Percentiles rank a stretch among this genome's conserved stretches.
Conservation (phyloP, 2,113 vertebrate genomes). For the Etheostoma cragini region DNA sequence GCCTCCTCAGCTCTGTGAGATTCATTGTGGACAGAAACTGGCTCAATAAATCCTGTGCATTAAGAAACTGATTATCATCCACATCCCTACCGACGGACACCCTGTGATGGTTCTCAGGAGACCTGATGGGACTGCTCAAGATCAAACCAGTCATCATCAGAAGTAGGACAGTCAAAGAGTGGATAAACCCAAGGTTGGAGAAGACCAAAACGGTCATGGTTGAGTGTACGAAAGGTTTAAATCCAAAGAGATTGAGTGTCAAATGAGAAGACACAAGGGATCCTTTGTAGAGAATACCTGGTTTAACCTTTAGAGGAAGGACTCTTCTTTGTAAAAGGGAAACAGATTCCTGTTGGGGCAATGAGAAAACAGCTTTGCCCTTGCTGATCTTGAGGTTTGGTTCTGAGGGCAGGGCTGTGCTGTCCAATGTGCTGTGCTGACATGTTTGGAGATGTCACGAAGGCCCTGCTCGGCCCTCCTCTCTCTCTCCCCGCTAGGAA, state of each 20-base stretch:
- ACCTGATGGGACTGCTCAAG: conserved; percentile 85
- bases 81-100: conserved; percentile 79
- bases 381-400: conserved; percentile 81
- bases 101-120: conserved; percentile 80
- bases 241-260: conserved; percentile 54
- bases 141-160: conserved; percentile 73
- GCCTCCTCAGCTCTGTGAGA: conserved; percentile 87
- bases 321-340: conserved; percentile 48
- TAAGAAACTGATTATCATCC: conserved; percentile 84
- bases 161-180: conserved; percentile 58
- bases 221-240: conserved; percentile 49
- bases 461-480: conserved; percentile 76
- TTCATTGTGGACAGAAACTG: conserved; percentile 93
- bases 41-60: conserved; percentile 88
- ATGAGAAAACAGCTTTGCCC: conserved; percentile 79
- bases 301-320: conserved; percentile 37
- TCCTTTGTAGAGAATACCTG: conserved; percentile 55
- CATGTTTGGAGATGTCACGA: conserved; percentile 84
- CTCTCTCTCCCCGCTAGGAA: conserved; percentile 68
- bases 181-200: conserved; percentile 55
- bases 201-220: conserved; percentile 70
- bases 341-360: conserved; percentile 69
- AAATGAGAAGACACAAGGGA: conserved; percentile 59
- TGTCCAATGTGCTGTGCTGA: conserved; percentile 83
- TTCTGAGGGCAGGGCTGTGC: conserved; percentile 81